Conservation (phyloP, 2,797 vertebrate genomes). For the Tokudaia tokunoshimensis region DNA sequence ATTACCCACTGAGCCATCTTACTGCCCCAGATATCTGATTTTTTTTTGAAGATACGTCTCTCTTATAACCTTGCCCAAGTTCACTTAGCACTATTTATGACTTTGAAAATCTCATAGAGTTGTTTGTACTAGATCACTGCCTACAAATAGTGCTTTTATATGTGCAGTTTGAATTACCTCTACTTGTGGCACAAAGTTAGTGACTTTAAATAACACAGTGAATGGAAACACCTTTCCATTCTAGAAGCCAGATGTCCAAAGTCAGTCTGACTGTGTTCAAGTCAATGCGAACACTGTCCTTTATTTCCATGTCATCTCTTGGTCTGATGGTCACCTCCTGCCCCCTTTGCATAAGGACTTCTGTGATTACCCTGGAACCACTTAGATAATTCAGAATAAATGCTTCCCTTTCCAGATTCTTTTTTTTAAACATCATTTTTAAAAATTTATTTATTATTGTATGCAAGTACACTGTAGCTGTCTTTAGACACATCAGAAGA, state of each 20-base stretch:
- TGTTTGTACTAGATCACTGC: background rate
- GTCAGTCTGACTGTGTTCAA: background rate
- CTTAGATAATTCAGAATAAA: background rate
- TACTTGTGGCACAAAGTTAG: background rate
- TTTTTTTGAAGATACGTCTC: background rate
- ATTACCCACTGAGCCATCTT: background rate
- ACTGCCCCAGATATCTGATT: background rate
- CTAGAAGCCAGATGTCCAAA: background rate
- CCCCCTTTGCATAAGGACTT: background rate
- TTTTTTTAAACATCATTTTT: too few relatives aligned
- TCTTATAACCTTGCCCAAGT: background rate
- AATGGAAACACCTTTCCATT: background rate
- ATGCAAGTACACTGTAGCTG: too few relatives aligned
- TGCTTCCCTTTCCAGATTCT: background rate
- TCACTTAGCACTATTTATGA: background rate
- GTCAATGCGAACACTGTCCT: background rate
- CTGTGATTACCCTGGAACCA: background rate
- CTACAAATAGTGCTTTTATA: background rate
- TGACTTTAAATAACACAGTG: background rate
- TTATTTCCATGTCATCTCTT: background rate
- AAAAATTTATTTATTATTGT: too few relatives aligned
- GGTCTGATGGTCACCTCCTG: conserved; percentile 8
- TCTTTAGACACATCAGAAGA: too few relatives aligned
- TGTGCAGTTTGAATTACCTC: background rate
- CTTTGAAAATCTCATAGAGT: background rate